A percentile compares a stretch with the other conserved stretches of the same genome.
These are phyloP conservation scores for Patella pellucida DNA, from an alignment of 2,888 invertebrate species.

Conservation along the genomic window DNA sequence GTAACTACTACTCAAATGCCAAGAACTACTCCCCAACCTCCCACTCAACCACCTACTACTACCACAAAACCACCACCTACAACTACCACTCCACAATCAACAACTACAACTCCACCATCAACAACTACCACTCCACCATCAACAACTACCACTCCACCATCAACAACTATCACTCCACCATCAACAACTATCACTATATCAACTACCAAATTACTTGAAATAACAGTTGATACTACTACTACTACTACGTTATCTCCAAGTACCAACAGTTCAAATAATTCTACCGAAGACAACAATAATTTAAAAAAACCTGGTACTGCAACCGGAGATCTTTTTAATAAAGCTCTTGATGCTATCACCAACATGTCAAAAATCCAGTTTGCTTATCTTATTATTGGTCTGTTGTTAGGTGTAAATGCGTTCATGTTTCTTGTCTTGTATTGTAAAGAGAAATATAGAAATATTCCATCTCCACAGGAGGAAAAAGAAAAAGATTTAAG, in stretches of 20 bases:
- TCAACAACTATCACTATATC: slow-evolving; percentile 3
- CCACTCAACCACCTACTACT: slow-evolving; percentile 25
- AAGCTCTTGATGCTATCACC: slow-evolving; percentile 43
- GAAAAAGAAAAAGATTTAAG: slow-evolving; percentile 18
- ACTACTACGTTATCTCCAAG: slow-evolving; percentile 20
- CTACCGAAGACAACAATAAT: slow-evolving; percentile 16
- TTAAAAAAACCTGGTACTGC: slow-evolving; percentile 18
- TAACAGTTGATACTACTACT: slow-evolving; percentile 18
- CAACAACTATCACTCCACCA: slow-evolving; percentile 20
- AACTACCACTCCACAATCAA: slow-evolving; percentile 20
- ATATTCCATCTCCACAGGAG: slow-evolving; percentile 28
- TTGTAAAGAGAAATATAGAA: slow-evolving; percentile 50
- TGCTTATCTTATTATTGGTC: slow-evolving; percentile 70
- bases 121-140: slow-evolving; percentile 17
- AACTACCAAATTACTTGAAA: slow-evolving; percentile 15
- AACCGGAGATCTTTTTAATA: slow-evolving; percentile 41
- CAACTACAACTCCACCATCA: slow-evolving; percentile 22
- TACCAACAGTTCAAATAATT: slow-evolving; percentile 34
- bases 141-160: slow-evolving; percentile 28
- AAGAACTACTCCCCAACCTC: slow-evolving; percentile 20
- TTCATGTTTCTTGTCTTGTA: slow-evolving; percentile 68
- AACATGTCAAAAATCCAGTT: slow-evolving; percentile 67
- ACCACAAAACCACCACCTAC: slow-evolving; percentile 21
- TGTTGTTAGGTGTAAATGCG: slow-evolving; percentile 64
- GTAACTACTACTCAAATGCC: not conserved